phyloP scores from a whole-genome alignment of 1,140 invertebrate genomes.

The Drosophila kohkoa region DNA sequence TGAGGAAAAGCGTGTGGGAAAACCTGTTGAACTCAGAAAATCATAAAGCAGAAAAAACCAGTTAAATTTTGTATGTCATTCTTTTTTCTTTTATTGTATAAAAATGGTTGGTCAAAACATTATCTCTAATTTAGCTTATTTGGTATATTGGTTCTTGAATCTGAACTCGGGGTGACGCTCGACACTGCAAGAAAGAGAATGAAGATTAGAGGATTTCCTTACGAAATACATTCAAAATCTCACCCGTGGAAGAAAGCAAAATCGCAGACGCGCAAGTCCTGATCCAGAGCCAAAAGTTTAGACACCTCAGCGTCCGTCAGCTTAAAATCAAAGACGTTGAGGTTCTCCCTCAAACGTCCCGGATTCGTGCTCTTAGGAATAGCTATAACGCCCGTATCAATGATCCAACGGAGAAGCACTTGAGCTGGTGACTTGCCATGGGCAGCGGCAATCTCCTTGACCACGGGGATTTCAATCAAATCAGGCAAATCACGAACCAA shows the following conservation, averaged over 20 bases:
- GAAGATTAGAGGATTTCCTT: background rate
- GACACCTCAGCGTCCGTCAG: conserved; percentile 86
- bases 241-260: conserved; percentile 87
- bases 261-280: conserved; percentile 88
- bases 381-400: conserved; percentile 90
- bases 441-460: conserved; percentile 89
- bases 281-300: conserved; percentile 86
- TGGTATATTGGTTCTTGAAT: conserved; percentile 76
- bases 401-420: conserved; percentile 90
- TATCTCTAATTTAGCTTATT: conserved; percentile 39
- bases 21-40: conserved; percentile 73
- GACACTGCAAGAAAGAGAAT: conserved; percentile 86
- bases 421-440: conserved; percentile 91
- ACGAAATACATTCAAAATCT: conserved; percentile 1
- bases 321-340: conserved; percentile 88
- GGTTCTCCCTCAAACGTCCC: conserved; percentile 88
- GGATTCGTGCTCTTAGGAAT: conserved; percentile 94
- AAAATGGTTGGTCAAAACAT: background rate
- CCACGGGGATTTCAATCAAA: conserved; percentile 89
- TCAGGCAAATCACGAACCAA: conserved; percentile 87
- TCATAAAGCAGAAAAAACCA: conserved; percentile 60
- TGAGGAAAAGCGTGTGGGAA: conserved; percentile 44
- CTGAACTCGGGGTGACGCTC: conserved; percentile 89
- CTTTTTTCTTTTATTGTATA: background rate
- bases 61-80: conserved; percentile 7